Evolutionary conservation across 2,797 vertebrate genomes (phyloP).

Genomic region (Coracias cyanogaster): DNA sequence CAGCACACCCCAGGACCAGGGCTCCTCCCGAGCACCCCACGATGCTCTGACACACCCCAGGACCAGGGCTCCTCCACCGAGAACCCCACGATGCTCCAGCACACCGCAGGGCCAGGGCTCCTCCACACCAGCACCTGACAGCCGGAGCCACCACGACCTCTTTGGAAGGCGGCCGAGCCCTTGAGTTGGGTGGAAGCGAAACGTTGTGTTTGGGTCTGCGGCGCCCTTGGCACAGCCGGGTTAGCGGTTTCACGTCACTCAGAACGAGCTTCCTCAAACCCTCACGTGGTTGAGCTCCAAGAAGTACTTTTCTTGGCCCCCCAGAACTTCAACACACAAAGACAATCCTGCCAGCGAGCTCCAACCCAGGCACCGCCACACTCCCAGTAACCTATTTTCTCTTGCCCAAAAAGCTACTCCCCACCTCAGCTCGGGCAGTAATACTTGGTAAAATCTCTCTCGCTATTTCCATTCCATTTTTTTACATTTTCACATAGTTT

Average conservation of each 20-base stretch:
- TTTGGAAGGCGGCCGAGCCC: not conserved
- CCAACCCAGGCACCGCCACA: not conserved
- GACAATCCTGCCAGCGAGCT: not conserved
- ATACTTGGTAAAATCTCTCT: not conserved
- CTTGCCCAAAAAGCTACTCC: not conserved
- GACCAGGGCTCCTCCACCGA: not conserved
- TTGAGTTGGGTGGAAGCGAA: not conserved
- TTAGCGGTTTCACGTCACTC: not conserved
- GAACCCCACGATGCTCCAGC: not conserved
- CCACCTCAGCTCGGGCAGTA: not conserved
- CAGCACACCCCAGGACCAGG: too few relatives aligned
- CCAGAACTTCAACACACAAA: not conserved
- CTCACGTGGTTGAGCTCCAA: not conserved
- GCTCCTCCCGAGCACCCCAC: not conserved
- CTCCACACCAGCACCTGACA: not conserved
- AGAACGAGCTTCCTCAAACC: not conserved
- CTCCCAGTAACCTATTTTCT: not conserved
- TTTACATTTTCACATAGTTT: not conserved
- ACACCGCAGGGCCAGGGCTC: not conserved
- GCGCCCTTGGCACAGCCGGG: not conserved
- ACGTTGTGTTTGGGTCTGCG: not conserved
- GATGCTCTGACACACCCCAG: not conserved
- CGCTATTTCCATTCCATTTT: accelerated
- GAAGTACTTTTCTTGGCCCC: not conserved
- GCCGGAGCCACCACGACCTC: not conserved